Evolutionary conservation across 2,797 vertebrate species (phyloP), one percentile per base, ranked within the genome.

Genomic region (Rhinophrynus dorsalis): DNA sequence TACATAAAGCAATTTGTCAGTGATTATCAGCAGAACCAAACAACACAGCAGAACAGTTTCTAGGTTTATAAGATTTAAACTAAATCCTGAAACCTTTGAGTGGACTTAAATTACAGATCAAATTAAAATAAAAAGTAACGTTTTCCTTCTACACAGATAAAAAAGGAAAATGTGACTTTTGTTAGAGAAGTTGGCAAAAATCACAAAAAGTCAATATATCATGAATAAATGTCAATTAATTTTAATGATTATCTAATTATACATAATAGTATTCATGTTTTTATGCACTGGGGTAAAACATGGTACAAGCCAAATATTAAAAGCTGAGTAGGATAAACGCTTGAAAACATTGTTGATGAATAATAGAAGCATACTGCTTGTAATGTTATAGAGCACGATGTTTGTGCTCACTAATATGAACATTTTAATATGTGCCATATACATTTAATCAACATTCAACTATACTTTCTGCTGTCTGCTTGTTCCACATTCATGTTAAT

Each of bases 41-140:
- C 27, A 29, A 67, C 18, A 44, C 68, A 2, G 67, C 35, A 68
- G 48, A 70, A 68, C 63, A 76, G 33, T 44, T 10, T n/a, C 30
- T 80, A 73, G 68, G 3, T 13, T 63, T 75, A 63, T 69, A 68
- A 72, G 50, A 77, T 38, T 59, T 37, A 74, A 63, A 68, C 62
- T 42, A 32, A 56, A 48, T 65, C 2, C 33, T 32, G 56, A 74
- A 75, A 74, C 45, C 76, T 20, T 9, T 68, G 59, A 70, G 47
- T 21, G 15, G 74, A 76, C 73, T 61, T 51, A 7, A 68, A 60
- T 67, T 40, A 58, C 26, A 44, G 20, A 47, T n/a, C 2, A 76
- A 74, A 21, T 55, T 20, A 61, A 2, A 56, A 9, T 12, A 51
- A 1, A 27, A 59, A 74, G 17, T 52, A 63, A 60, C 57, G 3